Base-by-base conservation (phyloP, 2,888 invertebrate species). In the Buathra laborator region DNA sequence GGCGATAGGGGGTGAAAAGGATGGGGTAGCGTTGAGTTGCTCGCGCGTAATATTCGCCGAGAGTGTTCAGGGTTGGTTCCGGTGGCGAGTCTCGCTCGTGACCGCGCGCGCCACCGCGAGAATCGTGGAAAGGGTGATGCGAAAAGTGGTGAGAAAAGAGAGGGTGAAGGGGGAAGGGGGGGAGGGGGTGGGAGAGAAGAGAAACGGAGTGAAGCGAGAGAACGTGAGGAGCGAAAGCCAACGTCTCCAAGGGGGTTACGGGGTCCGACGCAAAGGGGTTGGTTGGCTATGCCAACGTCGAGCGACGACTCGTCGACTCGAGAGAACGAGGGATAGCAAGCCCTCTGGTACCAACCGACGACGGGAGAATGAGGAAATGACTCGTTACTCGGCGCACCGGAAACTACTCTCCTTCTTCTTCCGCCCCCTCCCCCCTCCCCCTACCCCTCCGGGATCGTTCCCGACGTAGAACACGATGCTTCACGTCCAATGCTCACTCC, bases 311-410 rank as follows among this genome's bases (percentile, higher is more conserved):
- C 59, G n/a, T 72, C 77, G 37, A 56, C 74, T 70, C 64, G 51
- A 46, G 72, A 46, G 77, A 59, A 81, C 62, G 53, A 64, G 76
- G 59, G 32, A 62, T 29, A 24, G 48, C 48, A 32, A 48, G 48
- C 68, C 74, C 51, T 44, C 16, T 24, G 6, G 43, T 37, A 24
- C 19, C 24, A 44, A 59, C 74, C 46, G 75, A 51, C 37, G 81
- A 62, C 62, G 78, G 77, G 86, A 82, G 85, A 77, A 86, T 84
- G 87, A 88, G 92, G 92, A 92, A 92, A 91, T 92, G 91, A 92
- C 91, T 92, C 92, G 92, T 92, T 92, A 91, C 88, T 88, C 88
- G 87, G 88, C 88, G 90, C 88, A 89, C 92, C 91, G 92, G 92
- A 92, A 92, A 91, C 92, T 90, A 87, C 86, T 84, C 86, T 86